Base-by-base conservation (phyloP, 2,797 vertebrate species). In the Crenichthys baileyi region DNA sequence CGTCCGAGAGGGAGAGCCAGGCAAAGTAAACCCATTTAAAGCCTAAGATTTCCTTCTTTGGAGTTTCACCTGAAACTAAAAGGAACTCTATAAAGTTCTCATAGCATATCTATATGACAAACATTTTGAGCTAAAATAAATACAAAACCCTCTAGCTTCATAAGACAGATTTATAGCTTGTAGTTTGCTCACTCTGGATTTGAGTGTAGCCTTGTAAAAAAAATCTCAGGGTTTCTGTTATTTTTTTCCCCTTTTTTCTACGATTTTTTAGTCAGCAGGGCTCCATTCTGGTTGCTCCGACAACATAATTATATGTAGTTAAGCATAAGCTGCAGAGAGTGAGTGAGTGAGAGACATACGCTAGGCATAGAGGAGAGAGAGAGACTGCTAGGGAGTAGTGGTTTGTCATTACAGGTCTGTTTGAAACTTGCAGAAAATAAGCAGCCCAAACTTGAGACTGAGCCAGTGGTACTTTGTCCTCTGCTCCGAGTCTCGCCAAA, bases 241-340 rank as follows among this genome's bases (percentile, higher is more conserved):
- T 83, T 76, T 79, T 82, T 78, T 77, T 58, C 63, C 72, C 55
- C 67, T 76, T 84, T 81, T 44, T 88, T 58, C 13, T 3, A 76
- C 70, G 48, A 61, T 77, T 70, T 84, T 82, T 79, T 76, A 84
- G 58, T 82, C 77, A 26, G 78, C 83, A 79, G 78, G 79, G 76
- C 89, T 94, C 89, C 86, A 91, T 93, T 87, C 88, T 26, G 78
- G 92, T 94, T 94, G 90, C 93, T 90, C 87, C 79, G 87, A 94
- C 93, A 95, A 93, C 91, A 93, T 96, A 96, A 96, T 96, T 95
- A 95, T 88, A 95, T 92, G 86, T 92, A 92, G 91, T 92, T 93
- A 91, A 91, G 89, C 85, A 85, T 90, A 93, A 91, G 84, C 86
- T 76, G 80, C 79, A 88, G 80, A 87, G 87, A 89, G 53, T 36